phyloP scores from a whole-genome alignment of 30 jellyfish, hydroid and myxozoan genomes.

The Cassiopea andromeda region DNA sequence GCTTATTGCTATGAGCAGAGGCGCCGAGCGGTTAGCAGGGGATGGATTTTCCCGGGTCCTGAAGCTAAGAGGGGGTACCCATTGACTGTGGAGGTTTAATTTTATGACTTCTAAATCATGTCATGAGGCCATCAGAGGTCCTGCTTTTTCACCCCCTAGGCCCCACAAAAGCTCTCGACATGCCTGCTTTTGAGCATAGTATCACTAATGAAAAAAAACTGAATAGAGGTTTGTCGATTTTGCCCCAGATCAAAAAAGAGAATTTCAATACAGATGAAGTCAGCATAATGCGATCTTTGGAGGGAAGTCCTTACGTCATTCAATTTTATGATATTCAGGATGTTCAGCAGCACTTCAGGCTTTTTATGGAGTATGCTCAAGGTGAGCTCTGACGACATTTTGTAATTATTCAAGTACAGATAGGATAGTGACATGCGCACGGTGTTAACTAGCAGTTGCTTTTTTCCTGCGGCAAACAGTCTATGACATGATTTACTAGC shows the following conservation, averaged over 20 bases:
- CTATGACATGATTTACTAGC: too few species aligned
- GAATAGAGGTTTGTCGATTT: neutral
- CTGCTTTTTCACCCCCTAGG: too few species aligned
- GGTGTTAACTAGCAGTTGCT: neutral
- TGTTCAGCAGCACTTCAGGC: neutral
- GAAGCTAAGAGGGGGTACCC: too few species aligned
- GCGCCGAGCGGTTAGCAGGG: too few species aligned
- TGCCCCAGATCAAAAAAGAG: neutral
- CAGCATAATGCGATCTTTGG: neutral
- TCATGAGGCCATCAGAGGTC: neutral
- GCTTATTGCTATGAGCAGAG: too few species aligned
- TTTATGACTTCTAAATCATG: neutral
- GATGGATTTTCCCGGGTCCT: too few species aligned
- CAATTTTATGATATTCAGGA: neutral
- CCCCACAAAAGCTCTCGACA: too few species aligned
- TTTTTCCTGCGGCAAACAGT: neutral
- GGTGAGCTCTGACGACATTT: neutral
- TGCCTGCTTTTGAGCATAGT: neutral
- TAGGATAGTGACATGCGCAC: neutral
- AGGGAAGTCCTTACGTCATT: slow-evolving; percentile 7
- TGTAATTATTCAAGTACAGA: neutral
- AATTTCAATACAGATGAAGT: neutral
- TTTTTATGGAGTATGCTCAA: slow-evolving; percentile 33
- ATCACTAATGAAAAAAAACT: neutral
- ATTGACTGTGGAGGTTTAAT: neutral